Conservation (phyloP, 2,797 vertebrate species). For the Liparis tanakae region DNA sequence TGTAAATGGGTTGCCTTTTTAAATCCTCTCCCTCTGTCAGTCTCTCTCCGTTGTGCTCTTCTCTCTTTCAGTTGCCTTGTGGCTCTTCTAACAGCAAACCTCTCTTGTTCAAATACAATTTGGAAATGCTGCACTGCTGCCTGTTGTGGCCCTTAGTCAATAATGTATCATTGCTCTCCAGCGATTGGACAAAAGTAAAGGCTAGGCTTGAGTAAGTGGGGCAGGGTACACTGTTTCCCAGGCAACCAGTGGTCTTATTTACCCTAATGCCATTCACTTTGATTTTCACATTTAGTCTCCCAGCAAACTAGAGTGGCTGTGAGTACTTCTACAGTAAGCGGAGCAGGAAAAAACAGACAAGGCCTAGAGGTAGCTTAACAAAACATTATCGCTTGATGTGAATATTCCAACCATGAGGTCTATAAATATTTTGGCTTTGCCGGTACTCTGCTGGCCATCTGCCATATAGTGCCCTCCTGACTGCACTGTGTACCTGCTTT, state of each 20-base stretch:
- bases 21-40: conserved; percentile 49
- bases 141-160: conserved; percentile 84
- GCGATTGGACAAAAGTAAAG: conserved; percentile 87
- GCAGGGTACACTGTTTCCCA: conserved; percentile 83
- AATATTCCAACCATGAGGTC: conserved; percentile 54
- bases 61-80: conserved; percentile 58
- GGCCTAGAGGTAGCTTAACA: conserved; percentile 29
- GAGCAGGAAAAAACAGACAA: conserved; percentile 52
- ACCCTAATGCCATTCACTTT: conserved; percentile 88
- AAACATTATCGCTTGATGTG: conserved; percentile 37
- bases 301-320: conserved; percentile 66
- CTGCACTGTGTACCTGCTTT: conserved; percentile 75
- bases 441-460: conserved; percentile 69
- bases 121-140: conserved; percentile 83
- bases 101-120: conserved; percentile 83
- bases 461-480: conserved; percentile 61
- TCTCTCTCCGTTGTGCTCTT: conserved; percentile 48
- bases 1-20: conserved; percentile 65
- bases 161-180: conserved; percentile 85
- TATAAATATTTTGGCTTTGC: conserved; percentile 55
- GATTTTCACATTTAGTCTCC: conserved; percentile 86
- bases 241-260: conserved; percentile 88
- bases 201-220: conserved; percentile 82
- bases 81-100: conserved; percentile 72
- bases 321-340: conserved; percentile 63